Evolutionary conservation across 2,888 invertebrate genomes (phyloP), one percentile per base, ranked within the genome.

Genomic region (Ectropis crepuscularia): DNA sequence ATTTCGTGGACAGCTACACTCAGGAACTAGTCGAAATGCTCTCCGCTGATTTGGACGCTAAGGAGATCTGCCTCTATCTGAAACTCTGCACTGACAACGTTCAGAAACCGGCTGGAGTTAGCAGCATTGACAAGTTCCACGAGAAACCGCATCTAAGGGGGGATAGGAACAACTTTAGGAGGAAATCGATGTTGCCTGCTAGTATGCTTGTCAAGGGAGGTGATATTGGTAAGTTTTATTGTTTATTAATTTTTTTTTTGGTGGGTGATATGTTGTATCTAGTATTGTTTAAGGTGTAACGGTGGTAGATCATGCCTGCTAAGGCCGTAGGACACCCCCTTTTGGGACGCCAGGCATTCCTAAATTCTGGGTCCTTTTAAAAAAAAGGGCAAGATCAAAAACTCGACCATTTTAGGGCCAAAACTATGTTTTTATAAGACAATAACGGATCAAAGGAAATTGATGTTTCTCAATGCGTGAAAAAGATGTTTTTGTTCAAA

Each of bases 1-100:
- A 95, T 76, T 96, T 98, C 73, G 96, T 98, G 0, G 93, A 96
- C 70, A 93, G 94, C 0, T 98, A 98, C 86, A 95, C 96, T 7
- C 94, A 95, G 53, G 95, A 96, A 79, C 88, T 98, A 37, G 89
- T 97, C 7, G 96, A 97, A 73, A 95, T 96, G 95, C 81, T 98
- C 10, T 85, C 96, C 2, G 95, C 96, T 11, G 95, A 98, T 78
- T 94, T 97, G 74, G 74, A 88, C 74, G 79, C 91, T 0, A 88
- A 90, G 57, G 96, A 97, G 88, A 95, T 97, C 46, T 98, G 98
- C 79, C 95, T 95, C 0, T 96, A 95, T 74, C 86, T 98, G 62
- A 95, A 96, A 77, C 88, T 97, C 9, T 98, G 98, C 81, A 87
- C 94, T 49, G 93, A 94, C 73, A 79, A 89, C 4, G 68, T 70